Base-by-base conservation (phyloP, 2,797 vertebrate genomes). In the Sitta carolinensis region DNA sequence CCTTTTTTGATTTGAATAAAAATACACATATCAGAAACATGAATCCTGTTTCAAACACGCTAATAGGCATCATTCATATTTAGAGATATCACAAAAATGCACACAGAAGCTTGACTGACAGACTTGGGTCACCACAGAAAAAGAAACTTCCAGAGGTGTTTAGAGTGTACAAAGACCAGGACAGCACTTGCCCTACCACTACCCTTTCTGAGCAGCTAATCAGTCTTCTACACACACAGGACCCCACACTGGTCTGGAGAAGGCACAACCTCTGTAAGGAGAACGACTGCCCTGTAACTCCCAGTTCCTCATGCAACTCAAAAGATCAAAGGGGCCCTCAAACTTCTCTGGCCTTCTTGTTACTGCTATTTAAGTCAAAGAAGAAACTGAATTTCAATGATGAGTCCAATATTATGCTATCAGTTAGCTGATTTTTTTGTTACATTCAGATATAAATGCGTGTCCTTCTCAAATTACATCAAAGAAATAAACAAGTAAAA, bases 381-480 rank as follows among this genome's bases (percentile, higher is more conserved):
- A 79, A 80, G 51, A 83, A 85, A 81, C 32, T 54, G 61, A 86
- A 86, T 81, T 91, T 78, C 82, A 92, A 32, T 30, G 38, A 93
- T 47, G 36, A 75, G 29, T 17, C 26, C 76, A n/a, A 16, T 27
- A 47, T 34, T n/a, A 82, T 1, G 16, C 16, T 5, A 77, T 43
- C 52, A 38, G 34, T 69, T 84, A 8, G 16, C 19, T 62, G 66
- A 68, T 38, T 77, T 84, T 77, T 77, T 75, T 73, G 63, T 66
- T 78, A 42, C 25, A 69, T 0, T 0, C 23, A 20, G 61, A 63
- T 32, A 78, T 47, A 79, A 67, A 84, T 22, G 38, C 0, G 0
- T 29, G 34, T 67, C 61, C 23, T 89, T 85, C 73, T 83, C 43
- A 92, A 94, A 90, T n/a, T 27, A 91, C 54, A 87, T 82, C 64